Evolutionary conservation across 2,888 invertebrate species (phyloP).

Genomic region (Priocnemis perturbator): DNA sequence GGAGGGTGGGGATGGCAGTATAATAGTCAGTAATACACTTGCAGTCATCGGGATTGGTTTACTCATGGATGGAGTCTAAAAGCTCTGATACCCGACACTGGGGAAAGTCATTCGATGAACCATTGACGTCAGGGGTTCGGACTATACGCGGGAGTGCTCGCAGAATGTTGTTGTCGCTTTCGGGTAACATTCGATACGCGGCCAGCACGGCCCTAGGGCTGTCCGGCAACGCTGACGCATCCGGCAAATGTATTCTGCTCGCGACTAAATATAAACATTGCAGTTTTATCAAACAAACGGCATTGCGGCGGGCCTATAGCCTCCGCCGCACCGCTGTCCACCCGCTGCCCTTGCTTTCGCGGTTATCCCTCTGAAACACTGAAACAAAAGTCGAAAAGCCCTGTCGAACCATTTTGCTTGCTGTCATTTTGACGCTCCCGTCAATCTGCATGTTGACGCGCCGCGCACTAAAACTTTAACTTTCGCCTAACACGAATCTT

Average conservation of each 20-base stretch:
- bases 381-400: no score
- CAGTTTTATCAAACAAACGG: constrained; percentile 17
- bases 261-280: constrained; percentile 55
- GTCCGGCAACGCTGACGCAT: constrained; percentile 13
- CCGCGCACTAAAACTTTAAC: no score
- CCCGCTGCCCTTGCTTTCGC: no score
- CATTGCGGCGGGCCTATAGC: constrained; percentile 13
- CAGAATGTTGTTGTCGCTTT: constrained; percentile 32
- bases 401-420: no score
- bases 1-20: constrained; percentile 6
- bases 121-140: constrained; percentile 25
- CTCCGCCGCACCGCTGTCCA: not conserved
- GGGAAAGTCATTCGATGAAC: constrained; percentile 48
- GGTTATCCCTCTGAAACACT: no score
- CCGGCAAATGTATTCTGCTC: constrained; percentile 43
- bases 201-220: constrained; percentile 9
- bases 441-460: no score
- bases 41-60: constrained; percentile 52
- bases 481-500: no score
- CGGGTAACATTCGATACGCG: constrained; percentile 28
- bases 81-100: constrained; percentile 56
- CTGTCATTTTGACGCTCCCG: no score
- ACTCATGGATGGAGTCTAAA: constrained; percentile 54
- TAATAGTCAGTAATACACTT: constrained; percentile 39
- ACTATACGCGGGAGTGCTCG: constrained; percentile 8